These are phyloP conservation scores for Drosophila ogumai DNA, from an alignment of 1,140 invertebrate species.

Conservation along the genomic window DNA sequence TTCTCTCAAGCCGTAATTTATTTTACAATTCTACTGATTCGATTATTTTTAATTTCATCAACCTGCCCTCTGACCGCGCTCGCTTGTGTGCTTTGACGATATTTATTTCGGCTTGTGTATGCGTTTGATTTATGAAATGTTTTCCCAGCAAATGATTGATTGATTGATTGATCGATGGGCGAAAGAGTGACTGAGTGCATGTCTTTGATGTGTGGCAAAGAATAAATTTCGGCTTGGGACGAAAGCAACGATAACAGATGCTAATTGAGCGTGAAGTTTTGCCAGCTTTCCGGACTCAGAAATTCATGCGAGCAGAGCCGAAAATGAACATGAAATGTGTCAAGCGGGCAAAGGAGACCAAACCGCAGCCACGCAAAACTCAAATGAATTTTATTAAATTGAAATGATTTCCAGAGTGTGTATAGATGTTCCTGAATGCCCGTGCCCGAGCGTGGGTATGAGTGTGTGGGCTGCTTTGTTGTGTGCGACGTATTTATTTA, in stretches of 20 bases:
- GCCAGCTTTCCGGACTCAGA: conserved; percentile 10
- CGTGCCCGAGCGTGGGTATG: not conserved
- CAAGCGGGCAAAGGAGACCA: conserved; percentile 20
- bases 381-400: conserved; percentile 69
- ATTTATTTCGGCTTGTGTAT: conserved; percentile 27
- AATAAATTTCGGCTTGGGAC: conserved; percentile 29
- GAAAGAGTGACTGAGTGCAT: conserved; percentile 38
- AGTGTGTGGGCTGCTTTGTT: conserved; percentile 7
- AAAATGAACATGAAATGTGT: conserved; percentile 40
- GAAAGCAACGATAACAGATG: conserved; percentile 30
- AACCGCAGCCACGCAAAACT: conserved; percentile 50
- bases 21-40: conserved; percentile 28
- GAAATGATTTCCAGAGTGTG: conserved; percentile 41
- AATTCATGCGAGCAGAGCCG: conserved; percentile 15
- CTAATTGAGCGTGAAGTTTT: conserved; percentile 67
- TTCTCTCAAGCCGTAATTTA: conserved; percentile 22
- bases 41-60: conserved; percentile 49
- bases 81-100: conserved; percentile 14
- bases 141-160: conserved; percentile 52
- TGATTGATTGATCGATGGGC: conserved; percentile 55
- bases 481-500: conserved; percentile 51
- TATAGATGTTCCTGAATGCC: conserved; percentile 10
- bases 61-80: conserved; percentile 17
- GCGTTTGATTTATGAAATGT: conserved; percentile 57
- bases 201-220: conserved; percentile 58